phyloP scores from a whole-genome alignment of 2,888 invertebrate species.

The Herminia tarsipennalis region DNA sequence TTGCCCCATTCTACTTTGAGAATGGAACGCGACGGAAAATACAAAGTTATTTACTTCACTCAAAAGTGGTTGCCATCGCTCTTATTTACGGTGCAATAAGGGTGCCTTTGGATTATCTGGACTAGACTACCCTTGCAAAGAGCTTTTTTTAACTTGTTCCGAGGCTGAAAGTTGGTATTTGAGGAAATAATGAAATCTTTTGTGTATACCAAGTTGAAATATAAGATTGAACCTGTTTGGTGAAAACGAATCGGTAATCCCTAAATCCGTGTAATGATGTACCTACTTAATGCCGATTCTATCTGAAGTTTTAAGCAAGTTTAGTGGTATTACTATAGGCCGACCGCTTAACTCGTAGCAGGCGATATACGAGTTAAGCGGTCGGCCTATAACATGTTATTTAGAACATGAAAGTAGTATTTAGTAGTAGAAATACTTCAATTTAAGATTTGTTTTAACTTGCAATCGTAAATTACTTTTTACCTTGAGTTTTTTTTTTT shows the following conservation, averaged over 20 bases:
- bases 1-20: slow-evolving; percentile 62
- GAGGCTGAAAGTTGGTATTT: slow-evolving; percentile 26
- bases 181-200: slow-evolving; percentile 41
- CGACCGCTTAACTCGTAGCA: no score
- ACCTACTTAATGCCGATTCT: no score
- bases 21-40: slow-evolving; percentile 53
- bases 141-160: slow-evolving; percentile 14
- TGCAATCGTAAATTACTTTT: no score
- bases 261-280: no score
- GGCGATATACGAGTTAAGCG: no score
- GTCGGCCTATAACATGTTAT: no score
- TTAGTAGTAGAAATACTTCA: no score
- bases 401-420: no score
- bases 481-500: no score
- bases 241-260: not conserved
- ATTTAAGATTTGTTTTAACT: no score
- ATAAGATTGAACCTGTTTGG: not conserved
- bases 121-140: slow-evolving; percentile 1
- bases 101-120: slow-evolving; percentile 17
- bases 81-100: slow-evolving; percentile 22
- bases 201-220: slow-evolving; percentile 7
- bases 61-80: slow-evolving; percentile 18
- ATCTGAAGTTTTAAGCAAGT: no score
- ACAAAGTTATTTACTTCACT: slow-evolving; percentile 21
- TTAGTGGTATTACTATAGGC: no score